phyloP scores from a whole-genome alignment of 2,888 invertebrate genomes.

The Chrysolina oricalcia region DNA sequence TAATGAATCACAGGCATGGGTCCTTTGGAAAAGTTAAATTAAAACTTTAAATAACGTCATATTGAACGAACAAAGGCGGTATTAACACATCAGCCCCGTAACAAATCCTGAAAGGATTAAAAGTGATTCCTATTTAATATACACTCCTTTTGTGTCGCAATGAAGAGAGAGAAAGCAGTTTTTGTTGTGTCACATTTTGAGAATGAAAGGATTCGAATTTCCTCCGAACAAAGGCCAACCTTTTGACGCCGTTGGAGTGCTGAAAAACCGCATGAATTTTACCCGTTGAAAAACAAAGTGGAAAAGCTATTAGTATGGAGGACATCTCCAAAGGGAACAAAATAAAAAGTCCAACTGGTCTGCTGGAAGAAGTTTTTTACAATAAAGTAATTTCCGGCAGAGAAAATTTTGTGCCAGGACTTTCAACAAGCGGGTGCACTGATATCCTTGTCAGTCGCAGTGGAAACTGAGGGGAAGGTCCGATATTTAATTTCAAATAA shows the following conservation, averaged over 20 bases:
- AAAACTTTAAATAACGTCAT: slow-evolving; percentile 40
- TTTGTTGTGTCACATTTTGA: slow-evolving; percentile 20
- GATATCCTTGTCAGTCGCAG: background rate
- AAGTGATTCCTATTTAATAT: slow-evolving; percentile 41
- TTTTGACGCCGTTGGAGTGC: slow-evolving; percentile 22
- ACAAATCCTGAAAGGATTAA: slow-evolving; percentile 43
- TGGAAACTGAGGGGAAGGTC: background rate
- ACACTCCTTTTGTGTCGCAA: slow-evolving; percentile 36
- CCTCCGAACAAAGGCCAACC: slow-evolving; percentile 16
- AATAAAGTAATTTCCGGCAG: slow-evolving; percentile 18
- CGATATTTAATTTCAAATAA: background rate
- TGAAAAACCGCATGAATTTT: slow-evolving; percentile 25
- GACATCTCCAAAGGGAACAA: slow-evolving; percentile 3
- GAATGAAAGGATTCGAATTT: slow-evolving; percentile 20
- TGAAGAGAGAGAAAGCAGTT: slow-evolving; percentile 16
- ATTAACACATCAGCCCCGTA: slow-evolving; percentile 46
- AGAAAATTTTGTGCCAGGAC: slow-evolving; percentile 15
- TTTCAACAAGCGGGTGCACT: background rate
- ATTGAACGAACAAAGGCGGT: slow-evolving; percentile 42
- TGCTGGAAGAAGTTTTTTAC: slow-evolving; percentile 3
- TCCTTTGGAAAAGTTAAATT: slow-evolving; percentile 11
- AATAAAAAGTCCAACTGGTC: slow-evolving; percentile 10
- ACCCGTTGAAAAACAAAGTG: slow-evolving; percentile 18
- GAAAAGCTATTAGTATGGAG: slow-evolving; percentile 22
- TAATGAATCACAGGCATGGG: background rate